phyloP scores from a whole-genome alignment of 2,797 vertebrate species.

The Falco peregrinus region DNA sequence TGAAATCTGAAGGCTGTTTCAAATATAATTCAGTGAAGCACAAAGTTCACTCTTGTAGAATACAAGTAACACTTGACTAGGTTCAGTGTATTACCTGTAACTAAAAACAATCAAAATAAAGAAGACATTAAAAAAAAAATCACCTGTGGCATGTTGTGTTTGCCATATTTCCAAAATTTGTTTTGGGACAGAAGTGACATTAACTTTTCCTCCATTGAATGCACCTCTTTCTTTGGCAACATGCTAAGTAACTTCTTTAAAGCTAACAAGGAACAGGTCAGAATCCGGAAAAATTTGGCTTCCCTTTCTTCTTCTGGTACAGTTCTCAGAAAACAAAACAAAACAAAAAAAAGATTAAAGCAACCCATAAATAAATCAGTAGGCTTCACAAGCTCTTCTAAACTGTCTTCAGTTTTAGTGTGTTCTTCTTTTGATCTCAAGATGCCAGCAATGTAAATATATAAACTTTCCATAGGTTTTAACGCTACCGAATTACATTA shows the following conservation, averaged over 20 bases:
- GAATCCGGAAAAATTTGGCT: slow-evolving; percentile 89
- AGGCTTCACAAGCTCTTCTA: neutral
- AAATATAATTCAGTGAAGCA: neutral
- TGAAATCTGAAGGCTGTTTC: neutral
- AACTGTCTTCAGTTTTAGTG: neutral
- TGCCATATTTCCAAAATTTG: slow-evolving; percentile 98
- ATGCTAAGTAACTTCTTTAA: slow-evolving; percentile 88
- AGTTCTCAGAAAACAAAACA: slow-evolving; percentile 77
- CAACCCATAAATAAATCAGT: neutral
- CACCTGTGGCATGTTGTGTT: slow-evolving; percentile 90
- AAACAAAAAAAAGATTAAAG: neutral
- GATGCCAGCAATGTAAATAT: neutral
- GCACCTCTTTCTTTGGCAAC: slow-evolving; percentile 82
- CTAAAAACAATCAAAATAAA: neutral
- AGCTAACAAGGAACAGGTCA: slow-evolving; percentile 93
- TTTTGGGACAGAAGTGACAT: slow-evolving; percentile 81
- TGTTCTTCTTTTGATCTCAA: neutral
- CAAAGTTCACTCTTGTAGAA: neutral
- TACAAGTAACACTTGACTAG: neutral
- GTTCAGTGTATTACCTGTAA: neutral
- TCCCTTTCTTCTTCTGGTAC: slow-evolving; percentile 93
- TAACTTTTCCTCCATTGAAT: slow-evolving; percentile 81
- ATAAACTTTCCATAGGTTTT: neutral
- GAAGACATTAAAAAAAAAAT: neutral
- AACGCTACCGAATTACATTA: neutral